Base-by-base conservation (phyloP, 1,140 invertebrate species). In the Orius insidiosus region DNA sequence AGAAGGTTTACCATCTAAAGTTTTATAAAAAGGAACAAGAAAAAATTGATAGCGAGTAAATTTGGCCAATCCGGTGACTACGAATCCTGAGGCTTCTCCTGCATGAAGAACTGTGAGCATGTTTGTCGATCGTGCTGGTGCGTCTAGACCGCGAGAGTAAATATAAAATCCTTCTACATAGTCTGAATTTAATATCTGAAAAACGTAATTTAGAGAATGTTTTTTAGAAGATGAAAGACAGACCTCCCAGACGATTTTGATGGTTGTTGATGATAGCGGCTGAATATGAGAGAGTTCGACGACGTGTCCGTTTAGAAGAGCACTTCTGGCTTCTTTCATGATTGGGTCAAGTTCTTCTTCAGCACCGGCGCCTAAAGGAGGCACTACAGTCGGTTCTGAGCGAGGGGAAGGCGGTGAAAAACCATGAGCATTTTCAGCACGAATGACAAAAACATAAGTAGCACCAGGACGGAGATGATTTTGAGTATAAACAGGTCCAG, bases 361-460 rank as follows among this genome's bases (percentile, higher is more conserved):
- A 32, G 13, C 41, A 16, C 40, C 30, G 14, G 10, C 49, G 42
- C 43, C 19, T 39, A 56, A 58, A 8, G 69, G 65, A 1, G 71
- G 69, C 2, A 76, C 67, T 4, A 68, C 68, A 34, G 80, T 65
- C 33, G 73, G 66, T 52, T 80, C 75, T 6, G 79, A 80, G 16
- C 78, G 59, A 45, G 68, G 66, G 47, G 78, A 81, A 1, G 77
- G 78, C 2, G 71, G 70, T 0, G 78, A 80, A 9, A 81, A 56
- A 3, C 88, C 87, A 58, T 87, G 77, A 0, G 77, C 76, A 60
- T 93, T 94, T 63, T 86, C 81, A 0, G 86, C 82, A 38, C 78
- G 65, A 0, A 93, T 75, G 24, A 92, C 66, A 60, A 94, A 94
- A 55, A 85, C 74, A 57, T 93, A 94, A 0, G 76, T 74, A 1